phyloP scores from a whole-genome alignment of 2,888 invertebrate genomes.

The Drosophila melanosoma region DNA sequence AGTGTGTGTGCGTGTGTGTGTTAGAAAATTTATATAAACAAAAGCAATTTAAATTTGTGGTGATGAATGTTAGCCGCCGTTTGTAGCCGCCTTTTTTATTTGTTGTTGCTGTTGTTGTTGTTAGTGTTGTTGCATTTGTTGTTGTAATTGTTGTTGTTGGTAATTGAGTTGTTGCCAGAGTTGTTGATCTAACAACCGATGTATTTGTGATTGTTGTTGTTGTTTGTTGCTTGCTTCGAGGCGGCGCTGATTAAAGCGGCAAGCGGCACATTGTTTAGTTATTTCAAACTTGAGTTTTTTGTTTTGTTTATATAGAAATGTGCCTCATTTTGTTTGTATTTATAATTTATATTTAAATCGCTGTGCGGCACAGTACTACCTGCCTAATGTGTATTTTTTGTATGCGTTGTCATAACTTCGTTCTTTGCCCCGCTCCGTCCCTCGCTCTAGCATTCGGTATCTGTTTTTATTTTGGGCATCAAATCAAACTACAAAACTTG shows the following conservation, averaged over 20 bases:
- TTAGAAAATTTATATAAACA: slow-evolving; percentile 71
- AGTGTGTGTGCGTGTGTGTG: slow-evolving; percentile 23
- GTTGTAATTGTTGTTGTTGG: slow-evolving; percentile 59
- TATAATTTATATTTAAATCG: slow-evolving; percentile 53
- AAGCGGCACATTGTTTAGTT: slow-evolving; percentile 70
- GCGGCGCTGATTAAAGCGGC: slow-evolving; percentile 73
- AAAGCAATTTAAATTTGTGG: slow-evolving; percentile 77
- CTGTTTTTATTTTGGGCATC: slow-evolving; percentile 5
- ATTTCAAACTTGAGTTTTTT: slow-evolving; percentile 33
- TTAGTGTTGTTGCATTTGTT: slow-evolving; percentile 11
- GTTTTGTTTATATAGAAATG: slow-evolving; percentile 68
- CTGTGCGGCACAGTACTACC: slow-evolving; percentile 26
- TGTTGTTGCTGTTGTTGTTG: not conserved
- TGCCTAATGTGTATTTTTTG: slow-evolving; percentile 2
- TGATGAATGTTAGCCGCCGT: slow-evolving; percentile 74
- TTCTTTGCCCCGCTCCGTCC: too few species aligned
- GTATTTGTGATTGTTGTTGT: slow-evolving; percentile 58
- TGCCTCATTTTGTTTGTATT: slow-evolving; percentile 38
- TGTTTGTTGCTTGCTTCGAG: slow-evolving; percentile 35
- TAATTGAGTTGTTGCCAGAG: slow-evolving; percentile 73
- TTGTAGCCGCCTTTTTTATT: slow-evolving; percentile 45
- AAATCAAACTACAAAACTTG: slow-evolving; percentile 69
- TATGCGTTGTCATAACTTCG: not conserved
- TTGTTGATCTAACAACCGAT: slow-evolving; percentile 54
- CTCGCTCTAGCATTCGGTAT: not conserved